Base-by-base conservation (phyloP, 2,113 vertebrate genomes). In the Arizona elegans region DNA sequence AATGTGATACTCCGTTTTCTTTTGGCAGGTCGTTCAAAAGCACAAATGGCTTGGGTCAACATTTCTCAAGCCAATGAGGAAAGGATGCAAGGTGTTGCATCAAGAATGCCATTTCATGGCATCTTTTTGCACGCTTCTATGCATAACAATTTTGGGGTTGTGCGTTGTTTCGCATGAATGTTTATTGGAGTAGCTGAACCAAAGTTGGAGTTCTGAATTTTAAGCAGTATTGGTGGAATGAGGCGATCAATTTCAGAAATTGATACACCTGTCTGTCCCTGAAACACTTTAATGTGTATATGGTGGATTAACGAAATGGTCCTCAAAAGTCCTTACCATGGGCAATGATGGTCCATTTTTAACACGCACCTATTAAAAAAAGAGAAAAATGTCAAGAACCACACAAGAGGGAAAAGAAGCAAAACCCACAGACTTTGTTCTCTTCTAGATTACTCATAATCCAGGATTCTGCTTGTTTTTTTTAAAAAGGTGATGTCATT, bases 281-380 rank as follows among this genome's bases (percentile, higher is more conserved):
- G 53, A 56, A 53, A 87, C 12, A 53, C 24, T 87, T 54, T 19
- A 26, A 65, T 58, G 81, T 12, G 75, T 29, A 59, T n/a, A 86
- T 33, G 1, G 13, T 24, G 19, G 65, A 81, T 54, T 91, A 23
- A 23, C 23, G 65, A 33, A 95, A 92, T 53, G 2, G 2, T 86
- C 23, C 11, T n/a, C 47, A 94, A 53, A 29, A 56, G n/a, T n/a
- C 92, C 98, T 93, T 97, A 99, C 99, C 99, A 99, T 0, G 99
- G 99, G 92, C 99, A 99, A 94, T 99, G 99, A 97, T 99, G 99
- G 97, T 99, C 99, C 99, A 99, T 99, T 97, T 99, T 99, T 95
- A 99, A 97, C 93, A 99, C 98, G 86, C 99, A 99, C 92, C 99
- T 99, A 96, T 81, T 54, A 97, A 96, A 65, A 90, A 53, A 87